phyloP scores from a whole-genome alignment of 2,888 invertebrate genomes.

The Dryococelus australis region DNA sequence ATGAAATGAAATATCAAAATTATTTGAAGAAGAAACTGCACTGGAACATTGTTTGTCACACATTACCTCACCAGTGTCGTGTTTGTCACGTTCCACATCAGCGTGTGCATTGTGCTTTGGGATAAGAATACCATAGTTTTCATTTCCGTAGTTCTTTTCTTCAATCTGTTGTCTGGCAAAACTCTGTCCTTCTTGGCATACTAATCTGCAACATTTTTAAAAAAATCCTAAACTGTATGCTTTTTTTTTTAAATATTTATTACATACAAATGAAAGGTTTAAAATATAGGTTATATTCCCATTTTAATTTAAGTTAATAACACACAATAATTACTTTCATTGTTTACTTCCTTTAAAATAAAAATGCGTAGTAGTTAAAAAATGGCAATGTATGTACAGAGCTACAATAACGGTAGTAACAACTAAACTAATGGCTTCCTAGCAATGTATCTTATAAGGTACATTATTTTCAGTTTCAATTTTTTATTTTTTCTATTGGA shows the following conservation, averaged over 20 bases:
- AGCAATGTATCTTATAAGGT: not conserved
- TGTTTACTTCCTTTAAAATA: not conserved
- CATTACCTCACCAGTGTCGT: not conserved
- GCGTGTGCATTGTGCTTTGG: not conserved
- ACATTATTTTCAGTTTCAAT: not conserved
- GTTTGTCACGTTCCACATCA: not conserved
- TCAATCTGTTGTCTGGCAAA: not conserved
- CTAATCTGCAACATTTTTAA: not conserved
- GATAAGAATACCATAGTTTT: not conserved
- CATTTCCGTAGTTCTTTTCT: not conserved
- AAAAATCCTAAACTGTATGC: not conserved
- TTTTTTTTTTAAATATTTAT: not conserved
- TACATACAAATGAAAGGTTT: not conserved
- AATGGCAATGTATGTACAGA: not conserved
- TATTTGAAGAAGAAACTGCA: not conserved
- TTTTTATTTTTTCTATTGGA: not conserved
- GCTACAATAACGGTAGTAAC: not conserved
- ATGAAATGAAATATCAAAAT: not conserved
- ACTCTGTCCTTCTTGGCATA: not conserved
- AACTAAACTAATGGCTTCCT: not conserved
- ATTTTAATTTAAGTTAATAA: not conserved
- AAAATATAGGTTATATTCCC: not conserved
- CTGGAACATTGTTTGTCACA: not conserved
- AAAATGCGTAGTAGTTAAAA: not conserved
- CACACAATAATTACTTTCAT: not conserved